Evolutionary conservation across 2,113 vertebrate genomes (phyloP).

Genomic region (Athene cunicularia): DNA sequence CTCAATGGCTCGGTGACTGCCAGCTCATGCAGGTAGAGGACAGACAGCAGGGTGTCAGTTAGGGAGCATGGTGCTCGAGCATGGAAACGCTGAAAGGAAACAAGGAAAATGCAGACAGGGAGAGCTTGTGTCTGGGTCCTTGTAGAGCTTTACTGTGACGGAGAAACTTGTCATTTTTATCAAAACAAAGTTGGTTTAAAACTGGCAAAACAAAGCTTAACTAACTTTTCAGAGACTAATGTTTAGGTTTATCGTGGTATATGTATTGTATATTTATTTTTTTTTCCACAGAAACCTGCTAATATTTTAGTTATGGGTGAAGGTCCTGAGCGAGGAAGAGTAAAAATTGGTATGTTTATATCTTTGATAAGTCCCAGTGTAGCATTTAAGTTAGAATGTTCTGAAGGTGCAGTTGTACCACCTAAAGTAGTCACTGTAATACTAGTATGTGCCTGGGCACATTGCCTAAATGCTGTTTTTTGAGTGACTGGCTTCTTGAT

Average conservation of each 20-base stretch:
- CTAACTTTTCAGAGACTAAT: constrained; percentile 68
- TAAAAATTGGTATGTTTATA: constrained; percentile 96
- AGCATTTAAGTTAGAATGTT: constrained; percentile 75
- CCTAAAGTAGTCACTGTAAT: constrained; percentile 67
- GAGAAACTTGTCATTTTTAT: constrained; percentile 49
- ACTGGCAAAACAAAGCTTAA: constrained; percentile 70
- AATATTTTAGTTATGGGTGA: constrained; percentile 99
- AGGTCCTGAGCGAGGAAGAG: constrained; percentile 98
- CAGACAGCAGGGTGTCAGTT: not conserved
- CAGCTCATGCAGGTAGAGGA: not conserved
- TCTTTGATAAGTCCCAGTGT: constrained; percentile 79
- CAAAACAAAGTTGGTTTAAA: constrained; percentile 64
- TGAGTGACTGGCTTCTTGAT: constrained; percentile 45
- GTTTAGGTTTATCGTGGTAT: constrained; percentile 74
- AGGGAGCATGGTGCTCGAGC: not conserved
- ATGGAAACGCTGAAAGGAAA: rapidly evolving
- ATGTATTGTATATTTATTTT: constrained; percentile 81
- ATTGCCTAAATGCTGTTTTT: constrained; percentile 31
- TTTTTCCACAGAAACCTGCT: constrained; percentile 95
- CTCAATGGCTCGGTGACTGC: rapidly evolving
- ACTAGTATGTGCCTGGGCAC: constrained; percentile 33
- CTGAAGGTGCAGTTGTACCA: constrained; percentile 59
- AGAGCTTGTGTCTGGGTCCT: constrained; percentile 11
- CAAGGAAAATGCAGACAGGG: not conserved
- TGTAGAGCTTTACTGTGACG: not conserved